Conservation (phyloP, 2,888 invertebrate species). For the Leptinotarsa juncta region DNA sequence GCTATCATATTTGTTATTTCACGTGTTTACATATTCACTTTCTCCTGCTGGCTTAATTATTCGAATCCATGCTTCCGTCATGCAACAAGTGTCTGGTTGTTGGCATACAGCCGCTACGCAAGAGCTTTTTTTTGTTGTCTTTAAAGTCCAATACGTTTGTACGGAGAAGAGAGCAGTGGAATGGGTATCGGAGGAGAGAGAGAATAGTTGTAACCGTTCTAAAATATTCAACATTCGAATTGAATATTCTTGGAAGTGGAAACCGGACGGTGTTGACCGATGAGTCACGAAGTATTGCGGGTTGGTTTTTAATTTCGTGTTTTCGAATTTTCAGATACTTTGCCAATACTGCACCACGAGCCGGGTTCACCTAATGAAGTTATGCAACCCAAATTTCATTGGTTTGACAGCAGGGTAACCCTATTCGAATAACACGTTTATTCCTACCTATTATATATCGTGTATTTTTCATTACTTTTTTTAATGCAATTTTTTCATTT, state of each 20-base stretch:
- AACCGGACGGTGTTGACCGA: slow-evolving; percentile 17
- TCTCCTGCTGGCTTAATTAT: slow-evolving; percentile 34
- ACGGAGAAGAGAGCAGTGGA: slow-evolving; percentile 19
- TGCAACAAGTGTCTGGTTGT: slow-evolving; percentile 37
- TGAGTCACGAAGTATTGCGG: slow-evolving; percentile 18
- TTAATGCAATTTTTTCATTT: too few species aligned
- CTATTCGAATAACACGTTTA: too few species aligned
- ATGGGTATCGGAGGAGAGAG: slow-evolving; percentile 23
- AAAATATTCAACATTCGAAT: slow-evolving; percentile 35
- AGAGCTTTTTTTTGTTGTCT: slow-evolving; percentile 25
- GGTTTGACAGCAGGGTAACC: neutral
- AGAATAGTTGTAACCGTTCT: slow-evolving; percentile 27
- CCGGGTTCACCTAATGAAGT: neutral
- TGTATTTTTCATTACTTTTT: too few species aligned
- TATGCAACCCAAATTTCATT: neutral
- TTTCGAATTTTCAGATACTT: neutral
- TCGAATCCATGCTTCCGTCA: neutral
- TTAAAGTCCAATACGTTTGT: slow-evolving; percentile 23
- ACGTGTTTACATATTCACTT: slow-evolving; percentile 31
- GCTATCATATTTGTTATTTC: slow-evolving; percentile 10
- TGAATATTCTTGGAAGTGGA: slow-evolving; percentile 28
- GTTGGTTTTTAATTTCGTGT: neutral
- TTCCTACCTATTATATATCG: too few species aligned
- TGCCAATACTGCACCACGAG: neutral
- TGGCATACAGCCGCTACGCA: slow-evolving; percentile 34